Percentiles rank a stretch among this genome's conserved stretches.
These are phyloP conservation scores for Harpagifer antarcticus DNA, from an alignment of 2,797 vertebrate species.

Conservation along the genomic window DNA sequence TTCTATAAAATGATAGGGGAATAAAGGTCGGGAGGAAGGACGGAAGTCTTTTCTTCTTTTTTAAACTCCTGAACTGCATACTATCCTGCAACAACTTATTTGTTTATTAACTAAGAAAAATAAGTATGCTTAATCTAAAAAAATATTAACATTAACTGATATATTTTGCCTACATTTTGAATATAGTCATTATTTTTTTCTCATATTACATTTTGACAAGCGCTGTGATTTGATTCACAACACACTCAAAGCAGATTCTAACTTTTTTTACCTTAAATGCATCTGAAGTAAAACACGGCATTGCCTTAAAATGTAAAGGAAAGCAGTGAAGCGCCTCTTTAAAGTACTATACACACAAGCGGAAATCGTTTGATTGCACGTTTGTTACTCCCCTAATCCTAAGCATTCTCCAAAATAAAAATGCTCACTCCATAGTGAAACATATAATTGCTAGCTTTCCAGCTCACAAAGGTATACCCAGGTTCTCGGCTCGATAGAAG, in stretches of 20 bases:
- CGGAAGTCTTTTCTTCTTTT: slow-evolving; percentile 23
- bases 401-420: slow-evolving; percentile 75
- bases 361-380: slow-evolving; percentile 81
- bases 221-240: background rate
- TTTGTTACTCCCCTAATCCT: slow-evolving; percentile 80
- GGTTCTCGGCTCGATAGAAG: slow-evolving; percentile 75
- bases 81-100: background rate
- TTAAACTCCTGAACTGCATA: slow-evolving; percentile 3
- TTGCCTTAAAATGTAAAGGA: slow-evolving; percentile 53
- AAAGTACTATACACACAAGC: slow-evolving; percentile 62
- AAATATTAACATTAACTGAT: background rate
- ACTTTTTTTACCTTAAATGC: slow-evolving; percentile 8
- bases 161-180: background rate
- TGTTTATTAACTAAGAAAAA: background rate
- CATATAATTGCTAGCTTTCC: slow-evolving; percentile 69
- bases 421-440: slow-evolving; percentile 72
- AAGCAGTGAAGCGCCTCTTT: slow-evolving; percentile 53
- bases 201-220: background rate
- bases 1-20: slow-evolving; percentile 76
- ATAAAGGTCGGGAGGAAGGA: slow-evolving; percentile 62
- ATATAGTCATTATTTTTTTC: background rate
- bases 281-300: slow-evolving; percentile 17
- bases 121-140: background rate
- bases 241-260: background rate
- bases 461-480: slow-evolving; percentile 68